Evolutionary conservation across 2,888 invertebrate genomes (phyloP).

Genomic region (Calephelis perditalis): DNA sequence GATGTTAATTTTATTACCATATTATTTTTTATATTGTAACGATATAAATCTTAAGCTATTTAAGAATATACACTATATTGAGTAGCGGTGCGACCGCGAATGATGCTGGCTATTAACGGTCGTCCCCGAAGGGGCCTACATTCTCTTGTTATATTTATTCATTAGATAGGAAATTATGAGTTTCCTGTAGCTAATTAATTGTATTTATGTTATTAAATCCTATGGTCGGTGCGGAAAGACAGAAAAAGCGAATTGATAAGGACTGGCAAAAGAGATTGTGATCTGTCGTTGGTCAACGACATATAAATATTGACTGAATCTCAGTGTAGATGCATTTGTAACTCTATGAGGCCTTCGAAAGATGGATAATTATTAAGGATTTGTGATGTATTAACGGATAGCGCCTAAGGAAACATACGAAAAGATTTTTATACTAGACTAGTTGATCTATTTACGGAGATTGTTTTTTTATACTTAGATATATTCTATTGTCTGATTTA

Average conservation of each 20-base stretch:
- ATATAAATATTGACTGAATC: slow-evolving; percentile 79
- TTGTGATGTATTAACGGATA: slow-evolving; percentile 79
- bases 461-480: slow-evolving; percentile 79
- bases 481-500: slow-evolving; percentile 78
- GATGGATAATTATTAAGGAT: slow-evolving; percentile 77
- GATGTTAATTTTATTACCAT: slow-evolving; percentile 79
- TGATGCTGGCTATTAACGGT: slow-evolving; percentile 69
- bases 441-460: slow-evolving; percentile 79
- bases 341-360: slow-evolving; percentile 78
- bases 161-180: slow-evolving; percentile 75
- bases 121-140: slow-evolving; percentile 53
- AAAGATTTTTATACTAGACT: slow-evolving; percentile 79
- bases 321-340: slow-evolving; percentile 79
- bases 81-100: slow-evolving; percentile 75
- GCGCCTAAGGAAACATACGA: slow-evolving; percentile 79
- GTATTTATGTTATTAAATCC: slow-evolving; percentile 73
- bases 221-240: slow-evolving; percentile 70
- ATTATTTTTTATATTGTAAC: slow-evolving; percentile 77
- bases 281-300: slow-evolving; percentile 78
- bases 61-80: slow-evolving; percentile 63
- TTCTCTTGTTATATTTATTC: slow-evolving; percentile 76
- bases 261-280: slow-evolving; percentile 75
- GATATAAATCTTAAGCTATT: slow-evolving; percentile 69
- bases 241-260: slow-evolving; percentile 62
- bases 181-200: slow-evolving; percentile 73